Evolutionary conservation across 2,888 invertebrate genomes (phyloP).

Genomic region (Amiota communis): DNA sequence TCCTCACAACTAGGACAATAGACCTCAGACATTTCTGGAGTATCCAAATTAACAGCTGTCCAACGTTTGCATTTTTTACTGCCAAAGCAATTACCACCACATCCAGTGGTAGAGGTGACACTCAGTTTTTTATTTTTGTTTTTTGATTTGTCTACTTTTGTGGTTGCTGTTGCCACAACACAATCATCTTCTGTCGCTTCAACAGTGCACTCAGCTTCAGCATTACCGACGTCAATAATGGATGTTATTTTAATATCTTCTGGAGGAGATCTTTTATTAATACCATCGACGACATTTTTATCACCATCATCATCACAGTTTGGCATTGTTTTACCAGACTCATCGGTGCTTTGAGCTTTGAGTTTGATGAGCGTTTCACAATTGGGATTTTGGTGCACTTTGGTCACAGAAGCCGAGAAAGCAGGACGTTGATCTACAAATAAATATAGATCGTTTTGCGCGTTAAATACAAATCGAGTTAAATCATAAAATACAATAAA

Average conservation of each 20-base stretch:
- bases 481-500: conserved; percentile 47
- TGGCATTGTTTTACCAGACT: conserved; percentile 27
- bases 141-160: background rate
- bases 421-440: conserved; percentile 74
- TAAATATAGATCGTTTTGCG: conserved; percentile 68
- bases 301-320: conserved; percentile 30
- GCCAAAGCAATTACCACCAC: conserved; percentile 70
- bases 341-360: conserved; percentile 36
- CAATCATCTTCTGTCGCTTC: conserved; percentile 44
- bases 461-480: conserved; percentile 41
- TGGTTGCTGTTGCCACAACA: conserved; percentile 43
- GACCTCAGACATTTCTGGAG: conserved; percentile 77
- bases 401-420: conserved; percentile 74
- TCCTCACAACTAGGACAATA: conserved; percentile 75
- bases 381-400: conserved; percentile 68
- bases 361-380: conserved; percentile 56
- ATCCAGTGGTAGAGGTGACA: conserved; percentile 63
- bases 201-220: conserved; percentile 28
- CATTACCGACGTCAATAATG: conserved; percentile 43
- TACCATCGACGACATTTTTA: conserved; percentile 13
- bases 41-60: conserved; percentile 58
- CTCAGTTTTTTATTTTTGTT: conserved; percentile 16
- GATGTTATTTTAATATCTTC: conserved; percentile 44
- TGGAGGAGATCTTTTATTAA: conserved; percentile 1
- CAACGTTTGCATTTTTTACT: conserved; percentile 68